phyloP scores from a whole-genome alignment of 2,113 vertebrate species.

The Vimba vimba region DNA sequence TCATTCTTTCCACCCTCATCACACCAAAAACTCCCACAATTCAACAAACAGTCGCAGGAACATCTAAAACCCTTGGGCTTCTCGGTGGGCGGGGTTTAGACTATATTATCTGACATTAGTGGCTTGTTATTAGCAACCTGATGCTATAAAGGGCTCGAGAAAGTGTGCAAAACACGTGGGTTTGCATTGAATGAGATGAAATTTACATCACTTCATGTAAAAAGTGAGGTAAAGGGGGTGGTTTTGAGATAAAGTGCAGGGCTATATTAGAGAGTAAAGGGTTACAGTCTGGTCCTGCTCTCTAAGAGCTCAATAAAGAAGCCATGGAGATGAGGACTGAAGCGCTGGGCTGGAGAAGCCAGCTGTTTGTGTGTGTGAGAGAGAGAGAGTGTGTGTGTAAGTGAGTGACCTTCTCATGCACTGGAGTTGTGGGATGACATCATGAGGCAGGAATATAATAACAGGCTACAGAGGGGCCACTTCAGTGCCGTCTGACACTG shows the following conservation, averaged over 20 bases:
- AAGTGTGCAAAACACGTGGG: slow-evolving; percentile 30
- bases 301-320: slow-evolving; percentile 57
- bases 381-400: slow-evolving; percentile 47
- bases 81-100: slow-evolving; percentile 31
- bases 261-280: slow-evolving; percentile 23
- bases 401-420: slow-evolving; percentile 66
- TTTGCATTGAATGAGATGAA: not conserved
- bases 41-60: slow-evolving; percentile 89
- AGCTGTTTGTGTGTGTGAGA: slow-evolving; percentile 57
- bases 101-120: slow-evolving; percentile 26
- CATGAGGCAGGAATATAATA: slow-evolving; percentile 72
- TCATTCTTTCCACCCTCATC: slow-evolving; percentile 95
- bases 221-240: slow-evolving; percentile 28
- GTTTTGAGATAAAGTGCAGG: slow-evolving; percentile 39
- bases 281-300: slow-evolving; percentile 43
- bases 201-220: not conserved
- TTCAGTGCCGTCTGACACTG: slow-evolving; percentile 45
- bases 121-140: slow-evolving; percentile 20
- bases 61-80: slow-evolving; percentile 66
- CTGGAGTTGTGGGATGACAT: slow-evolving; percentile 68
- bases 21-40: slow-evolving; percentile 90
- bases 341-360: slow-evolving; percentile 49
- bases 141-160: not conserved
- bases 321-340: slow-evolving; percentile 45
- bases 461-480: slow-evolving; percentile 64